Conservation (phyloP, 1,140 invertebrate genomes). For the Melanaphis sacchari region DNA sequence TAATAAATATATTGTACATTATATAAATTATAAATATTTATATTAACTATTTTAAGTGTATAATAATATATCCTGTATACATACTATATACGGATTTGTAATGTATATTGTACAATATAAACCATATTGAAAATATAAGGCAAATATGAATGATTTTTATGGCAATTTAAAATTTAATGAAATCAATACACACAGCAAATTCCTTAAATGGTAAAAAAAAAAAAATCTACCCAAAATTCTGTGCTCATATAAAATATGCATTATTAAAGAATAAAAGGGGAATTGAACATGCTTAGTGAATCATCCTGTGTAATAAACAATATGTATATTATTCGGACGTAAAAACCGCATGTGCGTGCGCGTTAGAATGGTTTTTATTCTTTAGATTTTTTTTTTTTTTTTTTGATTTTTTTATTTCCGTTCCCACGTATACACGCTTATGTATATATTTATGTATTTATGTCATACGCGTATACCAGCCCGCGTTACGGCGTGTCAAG, state of each 20-base stretch:
- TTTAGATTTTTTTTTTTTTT: neutral
- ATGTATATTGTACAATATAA: too few relatives aligned
- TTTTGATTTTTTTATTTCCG: neutral
- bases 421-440: neutral
- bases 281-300: neutral
- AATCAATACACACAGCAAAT: too few relatives aligned
- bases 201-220: too few relatives aligned
- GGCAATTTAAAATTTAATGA: too few relatives aligned
- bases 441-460: neutral
- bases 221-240: too few relatives aligned
- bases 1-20: too few relatives aligned
- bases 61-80: too few relatives aligned
- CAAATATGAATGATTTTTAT: too few relatives aligned
- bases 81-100: too few relatives aligned
- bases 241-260: neutral
- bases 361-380: neutral
- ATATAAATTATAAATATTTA: too few relatives aligned
- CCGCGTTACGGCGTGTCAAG: neutral
- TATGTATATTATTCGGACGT: neutral
- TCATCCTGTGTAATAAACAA: neutral
- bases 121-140: too few relatives aligned
- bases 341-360: neutral
- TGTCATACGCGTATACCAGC: neutral
- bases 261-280: neutral
- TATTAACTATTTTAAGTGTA: too few relatives aligned